Percentiles rank a stretch among this genome's conserved stretches.
Evolutionary conservation across 2,113 vertebrate species (phyloP).

Genomic region (Pteruthius melanotis): DNA sequence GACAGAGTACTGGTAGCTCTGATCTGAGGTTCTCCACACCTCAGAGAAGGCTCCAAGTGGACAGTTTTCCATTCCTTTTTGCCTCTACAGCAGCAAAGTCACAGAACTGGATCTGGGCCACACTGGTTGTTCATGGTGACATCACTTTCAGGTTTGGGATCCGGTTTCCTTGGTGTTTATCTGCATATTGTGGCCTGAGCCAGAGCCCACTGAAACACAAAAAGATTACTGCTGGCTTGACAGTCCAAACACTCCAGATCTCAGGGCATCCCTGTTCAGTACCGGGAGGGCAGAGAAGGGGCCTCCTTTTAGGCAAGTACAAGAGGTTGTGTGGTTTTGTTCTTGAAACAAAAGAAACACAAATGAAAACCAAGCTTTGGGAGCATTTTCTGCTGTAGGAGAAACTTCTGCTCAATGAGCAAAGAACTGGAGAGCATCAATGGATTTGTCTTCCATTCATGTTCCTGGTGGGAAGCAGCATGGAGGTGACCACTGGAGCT

Average conservation of each 20-base stretch:
- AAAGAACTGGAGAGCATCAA: background rate
- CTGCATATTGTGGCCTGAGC: background rate
- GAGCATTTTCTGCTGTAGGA: background rate
- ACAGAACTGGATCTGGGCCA: rapidly evolving
- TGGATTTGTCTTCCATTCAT: background rate
- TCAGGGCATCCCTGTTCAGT: background rate
- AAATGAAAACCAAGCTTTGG: background rate
- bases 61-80: background rate
- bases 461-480: background rate
- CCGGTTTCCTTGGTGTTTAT: background rate
- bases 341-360: background rate
- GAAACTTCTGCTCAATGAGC: background rate
- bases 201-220: background rate
- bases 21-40: background rate
- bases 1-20: background rate
- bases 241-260: background rate
- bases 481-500: background rate
- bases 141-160: background rate
- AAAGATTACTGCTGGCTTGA: background rate
- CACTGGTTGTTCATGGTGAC: background rate
- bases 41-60: background rate
- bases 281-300: background rate
- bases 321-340: background rate
- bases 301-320: background rate
- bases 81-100: background rate